phyloP scores from a whole-genome alignment of 2,797 vertebrate genomes.

The Lacerta bilineata region DNA sequence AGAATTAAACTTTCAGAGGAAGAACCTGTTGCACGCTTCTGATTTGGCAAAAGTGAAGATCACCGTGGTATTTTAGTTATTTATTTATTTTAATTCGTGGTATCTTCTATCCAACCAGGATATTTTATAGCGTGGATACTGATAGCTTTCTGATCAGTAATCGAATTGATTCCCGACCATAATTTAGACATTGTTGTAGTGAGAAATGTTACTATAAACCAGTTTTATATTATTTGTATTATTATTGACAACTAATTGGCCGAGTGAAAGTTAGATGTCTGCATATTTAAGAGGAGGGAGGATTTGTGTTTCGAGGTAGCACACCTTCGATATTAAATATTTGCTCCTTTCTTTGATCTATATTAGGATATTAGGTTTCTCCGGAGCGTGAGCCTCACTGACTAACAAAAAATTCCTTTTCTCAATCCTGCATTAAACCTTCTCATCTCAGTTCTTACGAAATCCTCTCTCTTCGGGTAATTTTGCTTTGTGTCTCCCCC shows the following conservation, averaged over 20 bases:
- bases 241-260: neutral
- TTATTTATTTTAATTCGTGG: neutral
- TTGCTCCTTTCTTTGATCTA: neutral
- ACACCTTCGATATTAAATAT: neutral
- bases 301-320: neutral
- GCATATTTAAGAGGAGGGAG: neutral
- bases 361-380: neutral
- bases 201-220: too few relatives aligned
- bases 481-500: neutral
- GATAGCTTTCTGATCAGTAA: neutral
- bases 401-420: neutral
- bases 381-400: neutral
- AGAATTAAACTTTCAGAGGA: neutral
- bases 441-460: neutral
- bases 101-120: neutral
- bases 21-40: neutral
- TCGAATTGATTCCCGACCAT: neutral
- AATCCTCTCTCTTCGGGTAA: neutral
- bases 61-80: neutral
- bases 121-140: too few relatives aligned
- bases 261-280: neutral
- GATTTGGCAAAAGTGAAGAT: accelerated
- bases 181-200: neutral
- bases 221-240: neutral
- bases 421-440: neutral